A percentile compares a stretch with the other conserved stretches of the same genome.
Evolutionary conservation across 2,113 vertebrate genomes (phyloP).

Genomic region (Australoheros scitulus): DNA sequence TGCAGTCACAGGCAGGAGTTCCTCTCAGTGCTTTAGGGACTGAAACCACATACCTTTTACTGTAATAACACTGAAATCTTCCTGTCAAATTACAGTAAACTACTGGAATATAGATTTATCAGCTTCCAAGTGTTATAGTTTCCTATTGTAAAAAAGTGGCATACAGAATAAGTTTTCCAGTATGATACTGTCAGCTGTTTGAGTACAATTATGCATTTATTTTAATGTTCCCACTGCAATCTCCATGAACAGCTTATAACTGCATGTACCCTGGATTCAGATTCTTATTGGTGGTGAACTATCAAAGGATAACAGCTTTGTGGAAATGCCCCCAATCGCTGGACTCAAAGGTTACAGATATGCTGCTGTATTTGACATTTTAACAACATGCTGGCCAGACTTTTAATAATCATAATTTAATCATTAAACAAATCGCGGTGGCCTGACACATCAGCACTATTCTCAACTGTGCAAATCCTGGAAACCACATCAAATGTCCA

Average conservation of each 20-base stretch:
- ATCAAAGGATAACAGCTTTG: not conserved
- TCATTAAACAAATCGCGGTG: too few relatives aligned
- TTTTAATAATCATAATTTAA: too few relatives aligned
- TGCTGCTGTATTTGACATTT: not conserved
- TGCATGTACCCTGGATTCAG: rapidly evolving
- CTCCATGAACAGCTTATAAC: not conserved
- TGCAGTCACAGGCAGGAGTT: not conserved
- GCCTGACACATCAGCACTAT: too few relatives aligned
- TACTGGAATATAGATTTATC: not conserved
- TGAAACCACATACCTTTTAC: not conserved
- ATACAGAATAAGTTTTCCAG: not conserved
- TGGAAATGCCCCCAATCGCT: not conserved
- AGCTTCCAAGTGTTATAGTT: not conserved
- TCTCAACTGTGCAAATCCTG: not conserved
- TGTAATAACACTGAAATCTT: not conserved
- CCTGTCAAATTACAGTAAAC: not conserved
- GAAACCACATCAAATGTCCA: not conserved
- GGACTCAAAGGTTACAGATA: not conserved
- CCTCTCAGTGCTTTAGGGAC: not conserved
- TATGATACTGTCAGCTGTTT: not conserved
- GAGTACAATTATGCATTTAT: not conserved
- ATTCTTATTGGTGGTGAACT: not conserved
- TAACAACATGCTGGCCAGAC: not conserved
- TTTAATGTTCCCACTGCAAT: not conserved
- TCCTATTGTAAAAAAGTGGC: not conserved